These are phyloP conservation scores for Bombus breviceps DNA, from an alignment of 1,140 invertebrate species.

Conservation along the genomic window DNA sequence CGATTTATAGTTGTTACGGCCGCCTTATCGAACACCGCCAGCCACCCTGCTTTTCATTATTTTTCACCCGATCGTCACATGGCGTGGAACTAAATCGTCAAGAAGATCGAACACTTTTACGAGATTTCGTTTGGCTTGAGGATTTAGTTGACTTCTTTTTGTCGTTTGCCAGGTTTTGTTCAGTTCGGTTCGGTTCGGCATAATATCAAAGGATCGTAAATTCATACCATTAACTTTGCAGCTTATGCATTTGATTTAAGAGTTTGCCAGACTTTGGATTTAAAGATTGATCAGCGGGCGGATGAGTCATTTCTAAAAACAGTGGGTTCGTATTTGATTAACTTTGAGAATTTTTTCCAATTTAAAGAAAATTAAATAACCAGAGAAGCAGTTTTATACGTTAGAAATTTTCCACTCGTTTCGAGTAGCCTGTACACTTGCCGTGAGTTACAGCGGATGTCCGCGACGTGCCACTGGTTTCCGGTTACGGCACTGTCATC, in stretches of 20 bases:
- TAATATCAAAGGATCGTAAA: no score
- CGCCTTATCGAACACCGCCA: constrained; percentile 76
- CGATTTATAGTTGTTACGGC: constrained; percentile 76
- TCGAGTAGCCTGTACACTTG: neutral
- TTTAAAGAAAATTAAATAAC: no score
- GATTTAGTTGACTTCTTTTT: neutral
- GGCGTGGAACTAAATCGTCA: constrained; percentile 71
- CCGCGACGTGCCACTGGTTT: neutral
- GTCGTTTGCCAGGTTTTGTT: neutral
- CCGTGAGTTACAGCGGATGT: no score
- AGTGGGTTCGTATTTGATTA: no score
- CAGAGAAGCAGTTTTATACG: neutral
- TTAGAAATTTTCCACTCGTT: neutral
- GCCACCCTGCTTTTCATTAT: constrained; percentile 49
- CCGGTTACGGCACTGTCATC: constrained; percentile 51
- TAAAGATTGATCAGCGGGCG: no score
- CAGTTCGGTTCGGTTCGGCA: no score
- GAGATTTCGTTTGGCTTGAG: no score
- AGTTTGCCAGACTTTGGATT: no score
- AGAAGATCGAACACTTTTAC: neutral
- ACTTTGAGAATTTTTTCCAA: no score
- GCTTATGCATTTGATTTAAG: no score
- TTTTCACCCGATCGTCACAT: constrained; percentile 62
- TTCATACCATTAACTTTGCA: no score
- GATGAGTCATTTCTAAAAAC: no score